Base-by-base conservation (phyloP, 2,113 vertebrate species). In the Rhineura floridana region DNA sequence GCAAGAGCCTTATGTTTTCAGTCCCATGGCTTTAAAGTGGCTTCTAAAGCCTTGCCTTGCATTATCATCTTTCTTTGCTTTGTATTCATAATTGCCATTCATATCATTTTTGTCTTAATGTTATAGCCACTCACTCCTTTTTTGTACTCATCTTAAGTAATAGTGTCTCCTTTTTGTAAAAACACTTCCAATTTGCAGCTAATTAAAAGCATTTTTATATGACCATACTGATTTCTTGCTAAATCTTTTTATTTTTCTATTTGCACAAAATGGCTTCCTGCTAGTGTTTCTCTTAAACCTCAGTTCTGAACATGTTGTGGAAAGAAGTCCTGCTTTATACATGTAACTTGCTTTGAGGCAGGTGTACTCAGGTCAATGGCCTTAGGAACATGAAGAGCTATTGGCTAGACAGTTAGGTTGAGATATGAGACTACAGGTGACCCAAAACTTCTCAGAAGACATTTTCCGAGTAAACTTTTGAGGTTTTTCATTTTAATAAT, bases 131-230 rank as follows among this genome's bases (percentile, higher is more conserved):
- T 75, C 55, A 65, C 33, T 46, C 59, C 52, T 75, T 39, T 30
- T 63, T 62, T 82, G 50, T 75, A n/a, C 33, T 72, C 65, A 46
- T 55, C 3, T 63, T 73, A 42, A 87, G 28, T 63, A 73, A 87
- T 63, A 72, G 21, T 9, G 33, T 55, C 69, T 62, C 23, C 39
- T 72, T 75, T 85, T 33, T 33, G 83, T 42, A 44, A 73, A 78
- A 85, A 42, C 25, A 17, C 12, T 55, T 46, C 46, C 69, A 36
- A 75, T 72, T 87, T 75, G 75, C 59, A 63, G 67, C 52, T 82
- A 81, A 75, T 81, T 70, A 82, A 87, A 87, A 62, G 42, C 33
- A 85, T 59, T 42, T 81, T 55, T 81, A 36, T 73, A 28, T 63
- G 30, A 28, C 79, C 79, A 63, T 63, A 62, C 52, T 36, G 79